These are phyloP conservation scores for Lasioglossum leucozonium DNA, from an alignment of 2,888 invertebrate species.

Conservation along the genomic window DNA sequence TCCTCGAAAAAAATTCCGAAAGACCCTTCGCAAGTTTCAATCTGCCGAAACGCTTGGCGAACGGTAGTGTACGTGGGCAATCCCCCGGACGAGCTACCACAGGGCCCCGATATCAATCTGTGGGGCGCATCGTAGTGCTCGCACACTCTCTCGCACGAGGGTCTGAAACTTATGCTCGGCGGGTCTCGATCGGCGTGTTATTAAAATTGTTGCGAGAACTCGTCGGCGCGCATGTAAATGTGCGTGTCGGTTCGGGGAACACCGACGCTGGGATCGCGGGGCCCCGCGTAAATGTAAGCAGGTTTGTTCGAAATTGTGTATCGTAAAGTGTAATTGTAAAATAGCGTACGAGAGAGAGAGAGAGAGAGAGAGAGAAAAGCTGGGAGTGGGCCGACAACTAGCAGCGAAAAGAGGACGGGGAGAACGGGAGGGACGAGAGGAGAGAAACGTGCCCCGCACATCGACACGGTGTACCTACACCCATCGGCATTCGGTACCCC, in stretches of 20 bases:
- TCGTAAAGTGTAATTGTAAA: constrained; percentile 54
- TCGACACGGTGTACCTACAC: constrained; percentile 45
- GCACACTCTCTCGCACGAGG: background rate
- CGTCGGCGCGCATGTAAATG: constrained; percentile 45
- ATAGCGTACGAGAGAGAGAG: constrained; percentile 25
- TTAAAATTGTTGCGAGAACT: constrained; percentile 51
- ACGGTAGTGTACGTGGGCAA: background rate
- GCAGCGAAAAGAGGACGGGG: background rate
- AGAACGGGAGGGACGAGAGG: background rate
- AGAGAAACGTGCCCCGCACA: constrained; percentile 37
- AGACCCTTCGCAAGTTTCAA: background rate
- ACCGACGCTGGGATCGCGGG: constrained; percentile 16
- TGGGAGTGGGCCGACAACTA: background rate
- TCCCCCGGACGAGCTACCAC: constrained; percentile 7
- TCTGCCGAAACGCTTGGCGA: background rate
- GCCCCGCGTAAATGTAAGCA: constrained; percentile 33
- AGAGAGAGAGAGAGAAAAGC: background rate
- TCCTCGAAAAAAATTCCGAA: background rate
- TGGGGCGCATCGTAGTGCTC: background rate
- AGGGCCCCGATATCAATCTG: constrained; percentile 47
- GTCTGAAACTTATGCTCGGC: constrained; percentile 56
- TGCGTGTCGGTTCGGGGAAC: constrained; percentile 29
- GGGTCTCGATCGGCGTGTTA: constrained; percentile 53
- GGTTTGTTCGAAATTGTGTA: constrained; percentile 52
- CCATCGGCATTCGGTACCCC: constrained; percentile 69